Conservation (phyloP, 2,797 vertebrate genomes). For the Anas capensis region DNA sequence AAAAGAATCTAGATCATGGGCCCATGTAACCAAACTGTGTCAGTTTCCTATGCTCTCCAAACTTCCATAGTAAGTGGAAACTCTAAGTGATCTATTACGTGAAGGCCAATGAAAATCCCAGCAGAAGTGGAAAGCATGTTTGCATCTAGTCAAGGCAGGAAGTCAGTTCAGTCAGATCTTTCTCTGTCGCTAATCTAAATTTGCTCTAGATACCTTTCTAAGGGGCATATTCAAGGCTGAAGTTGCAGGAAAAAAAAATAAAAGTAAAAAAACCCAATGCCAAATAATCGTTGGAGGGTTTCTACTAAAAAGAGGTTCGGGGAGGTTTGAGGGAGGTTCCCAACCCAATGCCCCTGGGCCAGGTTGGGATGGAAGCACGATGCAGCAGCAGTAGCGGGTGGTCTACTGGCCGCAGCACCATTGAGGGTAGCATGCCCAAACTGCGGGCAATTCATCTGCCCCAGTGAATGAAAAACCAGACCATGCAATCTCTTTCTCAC, state of each 20-base stretch:
- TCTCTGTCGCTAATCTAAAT: constrained; percentile 78
- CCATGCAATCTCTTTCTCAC: constrained; percentile 91
- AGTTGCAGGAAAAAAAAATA: constrained; percentile 58
- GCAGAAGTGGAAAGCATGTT: constrained; percentile 78
- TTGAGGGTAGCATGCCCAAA: constrained; percentile 77
- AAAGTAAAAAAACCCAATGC: constrained; percentile 21
- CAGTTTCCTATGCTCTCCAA: constrained; percentile 65
- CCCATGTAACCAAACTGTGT: constrained; percentile 68
- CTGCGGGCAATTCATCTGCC: constrained; percentile 80
- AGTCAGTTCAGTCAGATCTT: constrained; percentile 65
- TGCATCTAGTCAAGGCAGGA: constrained; percentile 55
- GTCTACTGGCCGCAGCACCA: constrained; percentile 73
- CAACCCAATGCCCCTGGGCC: constrained; percentile 76
- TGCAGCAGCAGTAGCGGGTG: constrained; percentile 72
- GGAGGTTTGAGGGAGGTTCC: constrained; percentile 76
- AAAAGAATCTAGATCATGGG: constrained; percentile 64
- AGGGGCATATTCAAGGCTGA: constrained; percentile 55
- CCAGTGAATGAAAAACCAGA: constrained; percentile 83
- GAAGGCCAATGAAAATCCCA: constrained; percentile 75
- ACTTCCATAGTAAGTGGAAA: constrained; percentile 66
- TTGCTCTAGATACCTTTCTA: constrained; percentile 67
- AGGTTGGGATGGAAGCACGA: constrained; percentile 62
- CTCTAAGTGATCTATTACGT: constrained; percentile 65
- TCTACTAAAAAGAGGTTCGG: constrained; percentile 76
- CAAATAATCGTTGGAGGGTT: constrained; percentile 63